phyloP scores from a whole-genome alignment of 2,113 vertebrate genomes.

The Coptodon rendalli region DNA sequence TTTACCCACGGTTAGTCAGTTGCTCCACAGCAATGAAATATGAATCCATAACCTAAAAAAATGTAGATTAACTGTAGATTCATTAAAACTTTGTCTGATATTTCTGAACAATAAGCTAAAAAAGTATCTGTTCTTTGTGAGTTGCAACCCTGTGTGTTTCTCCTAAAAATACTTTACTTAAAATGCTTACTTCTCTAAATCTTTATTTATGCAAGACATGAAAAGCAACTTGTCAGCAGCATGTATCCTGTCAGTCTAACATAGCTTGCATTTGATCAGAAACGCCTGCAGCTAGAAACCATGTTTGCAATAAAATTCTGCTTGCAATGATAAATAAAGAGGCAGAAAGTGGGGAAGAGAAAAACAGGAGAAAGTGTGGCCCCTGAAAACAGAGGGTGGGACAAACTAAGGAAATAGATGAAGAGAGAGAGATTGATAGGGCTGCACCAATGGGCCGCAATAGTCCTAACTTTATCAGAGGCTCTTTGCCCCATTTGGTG shows the following conservation, averaged over 20 bases:
- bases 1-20: neutral
- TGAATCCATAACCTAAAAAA: neutral
- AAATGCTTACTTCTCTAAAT: neutral
- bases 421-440: neutral
- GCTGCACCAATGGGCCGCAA: slow-evolving; percentile 18
- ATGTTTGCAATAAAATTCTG: neutral
- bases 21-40: neutral
- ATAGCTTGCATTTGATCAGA: neutral
- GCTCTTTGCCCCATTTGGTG: slow-evolving; percentile 53
- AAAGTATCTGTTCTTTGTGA: neutral
- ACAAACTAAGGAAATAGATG: neutral
- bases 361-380: neutral
- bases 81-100: neutral
- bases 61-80: neutral
- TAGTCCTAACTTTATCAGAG: slow-evolving; percentile 49
- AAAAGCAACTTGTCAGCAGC: neutral
- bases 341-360: neutral
- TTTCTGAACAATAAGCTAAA: neutral
- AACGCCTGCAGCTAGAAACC: neutral
- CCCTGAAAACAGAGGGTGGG: slow-evolving; percentile 3
- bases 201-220: neutral
- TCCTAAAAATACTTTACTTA: neutral
- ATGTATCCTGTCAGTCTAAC: neutral
- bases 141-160: neutral
- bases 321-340: neutral